These are phyloP conservation scores for Liodrosophila aerea DNA, from an alignment of 2,888 invertebrate genomes.

Conservation along the genomic window DNA sequence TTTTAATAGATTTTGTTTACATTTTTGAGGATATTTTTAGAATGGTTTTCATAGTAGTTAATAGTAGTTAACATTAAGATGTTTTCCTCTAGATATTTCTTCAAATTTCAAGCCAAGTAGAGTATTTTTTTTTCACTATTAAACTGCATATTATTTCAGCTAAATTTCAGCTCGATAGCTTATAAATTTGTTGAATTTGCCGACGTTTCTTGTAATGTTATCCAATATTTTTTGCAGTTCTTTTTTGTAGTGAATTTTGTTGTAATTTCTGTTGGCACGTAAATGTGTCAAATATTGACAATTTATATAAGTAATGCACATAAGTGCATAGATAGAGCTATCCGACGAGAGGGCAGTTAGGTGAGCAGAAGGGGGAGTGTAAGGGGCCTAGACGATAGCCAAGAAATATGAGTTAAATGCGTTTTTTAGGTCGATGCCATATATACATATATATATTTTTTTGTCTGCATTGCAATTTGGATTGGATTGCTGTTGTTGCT, in stretches of 20 bases:
- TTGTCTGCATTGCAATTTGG: conserved; percentile 12
- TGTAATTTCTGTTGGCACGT: conserved; percentile 55
- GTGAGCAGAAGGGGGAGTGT: background rate
- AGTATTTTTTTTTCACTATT: conserved; percentile 6
- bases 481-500: conserved; percentile 32
- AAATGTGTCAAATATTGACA: conserved; percentile 78
- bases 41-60: too few species aligned
- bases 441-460: conserved; percentile 29
- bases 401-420: conserved; percentile 76
- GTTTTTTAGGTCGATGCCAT: conserved; percentile 66
- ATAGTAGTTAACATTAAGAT: too few species aligned
- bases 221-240: conserved; percentile 19
- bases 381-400: conserved; percentile 40
- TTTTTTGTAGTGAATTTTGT: conserved; percentile 24
- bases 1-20: too few species aligned
- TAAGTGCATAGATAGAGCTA: too few species aligned
- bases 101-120: conserved; percentile 7
- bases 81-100: too few species aligned
- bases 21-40: too few species aligned
- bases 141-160: background rate
- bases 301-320: conserved; percentile 67
- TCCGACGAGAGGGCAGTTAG: conserved; percentile 16
- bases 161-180: conserved; percentile 20
- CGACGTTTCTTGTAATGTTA: conserved; percentile 5
- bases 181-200: conserved; percentile 42